Base-by-base conservation (phyloP, 2,888 invertebrate species). In the Caenorhabditis uteleia region DNA sequence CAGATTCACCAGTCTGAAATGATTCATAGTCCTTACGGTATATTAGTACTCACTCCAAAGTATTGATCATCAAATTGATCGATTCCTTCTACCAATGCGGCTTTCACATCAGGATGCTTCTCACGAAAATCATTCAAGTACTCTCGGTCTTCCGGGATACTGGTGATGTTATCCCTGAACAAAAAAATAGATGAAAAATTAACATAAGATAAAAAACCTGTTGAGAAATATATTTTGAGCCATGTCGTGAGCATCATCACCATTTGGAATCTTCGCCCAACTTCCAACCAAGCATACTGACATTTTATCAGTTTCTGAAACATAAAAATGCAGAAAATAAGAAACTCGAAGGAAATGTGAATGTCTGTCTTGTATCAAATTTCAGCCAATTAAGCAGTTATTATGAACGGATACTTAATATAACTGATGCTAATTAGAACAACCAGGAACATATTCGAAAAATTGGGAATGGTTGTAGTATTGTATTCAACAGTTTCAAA, bases 21-120 rank as follows among this genome's bases (percentile, higher is more conserved):
- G 3, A 16, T 16, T n/a, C 2, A n/a, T 26, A 23, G 4, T 36
- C n/a, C 3, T 48, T 23, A 2, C 23, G n/a, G 5, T 16, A 20
- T 26, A 7, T 10, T 6, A 16, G 5, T 26, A 27, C 8, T 16
- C 14, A 74, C 74, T 38, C 66, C 70, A 50, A 74, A 74, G 42
- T 65, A 74, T 33, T 67, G 60, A 36, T 74, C 66, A 49, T 74
- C 74, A 34, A 74, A 74, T 10, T 51, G 39, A 31, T 68, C 68
- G n/a, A 68, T 65, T 18, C 57, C 64, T 18, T 68, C 51, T n/a
- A 70, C 68, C n/a, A 70, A 45, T 8, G 68, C 70, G 5, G 67
- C 64, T 47, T 67, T 67, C 26, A 70, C 50, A 16, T 57, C 55
- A 10, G 70, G 70, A 51, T 70, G 66, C 25, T 59, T 60, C 21